Percentiles rank a stretch among this genome's conserved stretches.
Evolutionary conservation across 2,113 vertebrate species (phyloP).

Genomic region (Pseudorhombus dupliciocellatus): DNA sequence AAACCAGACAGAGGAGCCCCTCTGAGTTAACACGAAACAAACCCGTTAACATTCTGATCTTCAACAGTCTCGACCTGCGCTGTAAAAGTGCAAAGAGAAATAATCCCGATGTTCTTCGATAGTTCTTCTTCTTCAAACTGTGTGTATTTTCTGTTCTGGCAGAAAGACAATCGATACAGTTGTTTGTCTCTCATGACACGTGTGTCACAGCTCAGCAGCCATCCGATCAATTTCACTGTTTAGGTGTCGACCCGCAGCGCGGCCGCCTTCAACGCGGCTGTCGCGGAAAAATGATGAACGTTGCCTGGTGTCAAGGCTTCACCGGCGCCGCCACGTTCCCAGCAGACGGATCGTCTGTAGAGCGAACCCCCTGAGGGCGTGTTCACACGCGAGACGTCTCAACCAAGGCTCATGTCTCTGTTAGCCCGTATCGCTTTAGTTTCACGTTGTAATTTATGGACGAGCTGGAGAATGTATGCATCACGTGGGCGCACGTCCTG

Average conservation of each 20-base stretch:
- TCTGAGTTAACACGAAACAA: no score
- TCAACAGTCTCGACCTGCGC: no score
- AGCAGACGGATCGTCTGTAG: neutral
- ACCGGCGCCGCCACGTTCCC: neutral
- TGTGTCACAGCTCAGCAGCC: neutral
- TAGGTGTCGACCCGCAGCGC: neutral
- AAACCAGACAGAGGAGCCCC: no score
- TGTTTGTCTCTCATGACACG: constrained; percentile 1
- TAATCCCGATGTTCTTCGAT: neutral
- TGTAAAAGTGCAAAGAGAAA: neutral
- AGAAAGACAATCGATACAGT: neutral
- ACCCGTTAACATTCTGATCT: no score
- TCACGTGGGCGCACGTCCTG: no score
- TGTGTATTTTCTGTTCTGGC: neutral
- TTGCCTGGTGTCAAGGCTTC: neutral
- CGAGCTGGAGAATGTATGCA: no score
- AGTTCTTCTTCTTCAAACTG: neutral
- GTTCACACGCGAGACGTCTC: no score
- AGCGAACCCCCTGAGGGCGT: neutral
- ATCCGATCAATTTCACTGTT: neutral
- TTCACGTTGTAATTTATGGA: no score
- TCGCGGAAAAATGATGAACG: neutral
- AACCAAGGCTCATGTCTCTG: no score
- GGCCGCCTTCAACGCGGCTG: neutral
- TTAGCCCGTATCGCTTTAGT: no score